Conservation (phyloP, 2,113 vertebrate genomes). For the Abramis brama region DNA sequence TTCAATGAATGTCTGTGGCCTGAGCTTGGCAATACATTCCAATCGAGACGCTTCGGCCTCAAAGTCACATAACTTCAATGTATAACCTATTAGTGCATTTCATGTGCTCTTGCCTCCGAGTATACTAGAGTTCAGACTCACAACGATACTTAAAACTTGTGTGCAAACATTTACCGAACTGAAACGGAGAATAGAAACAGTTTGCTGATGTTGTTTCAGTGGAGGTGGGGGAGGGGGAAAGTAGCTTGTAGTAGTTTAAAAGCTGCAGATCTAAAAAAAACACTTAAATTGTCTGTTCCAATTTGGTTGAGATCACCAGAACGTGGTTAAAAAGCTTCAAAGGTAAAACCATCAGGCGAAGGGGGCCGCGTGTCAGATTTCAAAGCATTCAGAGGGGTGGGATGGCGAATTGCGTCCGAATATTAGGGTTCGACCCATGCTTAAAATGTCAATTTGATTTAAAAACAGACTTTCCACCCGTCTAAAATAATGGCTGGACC, state of each 20-base stretch:
- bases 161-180: slow-evolving; percentile 68
- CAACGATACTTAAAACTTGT: slow-evolving; percentile 65
- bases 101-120: slow-evolving; percentile 77
- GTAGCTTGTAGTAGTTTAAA: slow-evolving; percentile 26
- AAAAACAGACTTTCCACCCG: slow-evolving; percentile 52
- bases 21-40: slow-evolving; percentile 83
- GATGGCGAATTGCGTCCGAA: slow-evolving; percentile 14
- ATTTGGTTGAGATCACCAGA: slow-evolving; percentile 52
- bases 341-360: slow-evolving; percentile 1
- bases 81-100: slow-evolving; percentile 82
- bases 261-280: slow-evolving; percentile 57
- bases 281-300: slow-evolving; percentile 47
- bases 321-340: slow-evolving; percentile 25
- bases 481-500: slow-evolving; percentile 11
- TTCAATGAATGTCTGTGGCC: slow-evolving; percentile 77
- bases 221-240: slow-evolving; percentile 34
- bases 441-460: slow-evolving; percentile 21
- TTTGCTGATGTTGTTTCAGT: slow-evolving; percentile 53
- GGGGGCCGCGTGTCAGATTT: slow-evolving; percentile 57
- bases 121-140: slow-evolving; percentile 66
- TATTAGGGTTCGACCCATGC: neutral
- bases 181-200: slow-evolving; percentile 48
- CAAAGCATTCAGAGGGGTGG: slow-evolving; percentile 62
- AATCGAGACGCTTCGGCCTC: slow-evolving; percentile 73
- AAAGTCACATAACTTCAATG: slow-evolving; percentile 74